Percentiles rank a stretch among this genome's conserved stretches.
Evolutionary conservation across 1,140 invertebrate species (phyloP).

Genomic region (Diploscapter pachys): DNA sequence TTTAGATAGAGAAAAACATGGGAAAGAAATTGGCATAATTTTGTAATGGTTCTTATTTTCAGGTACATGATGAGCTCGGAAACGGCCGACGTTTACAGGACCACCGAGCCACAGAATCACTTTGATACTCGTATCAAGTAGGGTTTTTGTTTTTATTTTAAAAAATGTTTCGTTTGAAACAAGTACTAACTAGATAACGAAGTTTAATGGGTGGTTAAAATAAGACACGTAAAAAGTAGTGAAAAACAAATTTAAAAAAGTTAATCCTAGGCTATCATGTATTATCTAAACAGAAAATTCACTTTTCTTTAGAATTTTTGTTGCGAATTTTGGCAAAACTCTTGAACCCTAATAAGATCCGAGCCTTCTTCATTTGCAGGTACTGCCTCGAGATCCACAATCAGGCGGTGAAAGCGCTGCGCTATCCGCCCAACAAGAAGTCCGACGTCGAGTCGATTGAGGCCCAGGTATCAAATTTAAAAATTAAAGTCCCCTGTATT

Average conservation of each 20-base stretch:
- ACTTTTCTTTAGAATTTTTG: background rate
- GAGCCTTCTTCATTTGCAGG: background rate
- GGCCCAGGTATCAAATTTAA: constrained; percentile 12
- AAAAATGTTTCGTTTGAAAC: too few relatives aligned
- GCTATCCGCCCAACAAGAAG: constrained; percentile 97
- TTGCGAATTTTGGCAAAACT: background rate
- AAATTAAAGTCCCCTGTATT: background rate
- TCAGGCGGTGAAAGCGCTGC: constrained; percentile 94
- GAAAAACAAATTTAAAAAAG: too few relatives aligned
- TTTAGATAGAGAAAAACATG: too few relatives aligned
- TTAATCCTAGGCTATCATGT: background rate
- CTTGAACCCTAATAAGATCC: background rate
- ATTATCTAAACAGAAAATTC: background rate
- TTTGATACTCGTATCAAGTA: constrained; percentile 95
- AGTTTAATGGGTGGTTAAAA: too few relatives aligned
- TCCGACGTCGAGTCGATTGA: constrained; percentile 41
- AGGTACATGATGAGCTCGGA: constrained; percentile 90
- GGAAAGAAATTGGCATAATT: too few relatives aligned
- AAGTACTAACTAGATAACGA: too few relatives aligned
- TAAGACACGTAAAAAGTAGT: too few relatives aligned
- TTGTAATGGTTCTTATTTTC: background rate
- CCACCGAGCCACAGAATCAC: constrained; percentile 87
- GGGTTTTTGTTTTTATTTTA: background rate
- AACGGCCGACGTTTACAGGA: constrained; percentile 83
- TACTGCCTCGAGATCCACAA: constrained; percentile 94